Evolutionary conservation across 2,113 vertebrate species (phyloP).

Genomic region (Notothenia rossii): DNA sequence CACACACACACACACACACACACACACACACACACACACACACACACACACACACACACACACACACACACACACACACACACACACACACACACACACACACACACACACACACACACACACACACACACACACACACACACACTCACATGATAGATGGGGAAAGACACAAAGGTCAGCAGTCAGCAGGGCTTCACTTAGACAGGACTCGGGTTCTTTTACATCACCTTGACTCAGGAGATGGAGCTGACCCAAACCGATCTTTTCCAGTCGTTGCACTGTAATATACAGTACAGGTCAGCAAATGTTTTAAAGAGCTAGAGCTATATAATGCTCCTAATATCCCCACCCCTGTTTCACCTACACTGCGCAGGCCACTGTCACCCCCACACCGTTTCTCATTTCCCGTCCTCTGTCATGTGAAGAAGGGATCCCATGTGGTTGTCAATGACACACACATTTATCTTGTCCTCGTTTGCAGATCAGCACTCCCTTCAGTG

Average conservation of each 20-base stretch:
- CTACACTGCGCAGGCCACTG: conserved; percentile 13
- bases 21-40: conserved; percentile 41
- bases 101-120: conserved; percentile 40
- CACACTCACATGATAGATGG: conserved; percentile 71
- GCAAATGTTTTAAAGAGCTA: conserved; percentile 68
- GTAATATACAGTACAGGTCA: conserved; percentile 63
- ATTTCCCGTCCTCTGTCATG: conserved; percentile 43
- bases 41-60: conserved; percentile 41
- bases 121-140: conserved; percentile 32
- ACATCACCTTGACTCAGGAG: conserved; percentile 80
- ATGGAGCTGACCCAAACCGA: conserved; percentile 70
- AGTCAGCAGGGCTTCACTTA: conserved; percentile 77
- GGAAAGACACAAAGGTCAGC: conserved; percentile 79
- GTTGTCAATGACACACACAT: conserved; percentile 67
- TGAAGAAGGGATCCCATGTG: conserved; percentile 66
- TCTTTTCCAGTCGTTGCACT: conserved; percentile 54
- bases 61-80: conserved; percentile 40
- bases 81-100: conserved; percentile 40
- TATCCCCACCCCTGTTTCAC: conserved; percentile 30
- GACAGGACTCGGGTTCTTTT: conserved; percentile 78
- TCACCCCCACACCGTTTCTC: conserved; percentile 16
- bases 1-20: conserved; percentile 41
- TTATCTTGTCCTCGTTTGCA: conserved; percentile 71
- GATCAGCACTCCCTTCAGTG: conserved; percentile 74
- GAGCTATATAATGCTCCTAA: conserved; percentile 24